phyloP scores from a whole-genome alignment of 2,888 invertebrate species.

The Lysandra coridon region DNA sequence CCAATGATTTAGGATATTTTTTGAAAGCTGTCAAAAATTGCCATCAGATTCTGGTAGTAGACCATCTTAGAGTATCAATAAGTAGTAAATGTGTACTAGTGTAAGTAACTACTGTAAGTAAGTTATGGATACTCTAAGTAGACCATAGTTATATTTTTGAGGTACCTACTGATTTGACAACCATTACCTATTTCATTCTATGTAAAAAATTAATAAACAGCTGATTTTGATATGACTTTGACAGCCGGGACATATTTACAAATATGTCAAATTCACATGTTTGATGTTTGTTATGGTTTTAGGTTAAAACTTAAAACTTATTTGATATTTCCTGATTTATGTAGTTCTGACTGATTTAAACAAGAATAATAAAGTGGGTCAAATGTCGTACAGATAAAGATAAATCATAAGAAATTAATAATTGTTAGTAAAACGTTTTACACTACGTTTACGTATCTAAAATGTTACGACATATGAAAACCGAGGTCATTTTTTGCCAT shows the following conservation, averaged over 20 bases:
- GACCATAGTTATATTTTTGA: no score
- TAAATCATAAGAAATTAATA: slow-evolving; percentile 49
- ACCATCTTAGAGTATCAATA: no score
- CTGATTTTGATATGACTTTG: slow-evolving; percentile 12
- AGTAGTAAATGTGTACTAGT: no score
- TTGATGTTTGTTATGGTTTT: background rate
- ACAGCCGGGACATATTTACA: slow-evolving; percentile 28
- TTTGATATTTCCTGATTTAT: slow-evolving; percentile 43
- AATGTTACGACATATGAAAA: slow-evolving; percentile 23
- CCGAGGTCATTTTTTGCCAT: slow-evolving; percentile 40
- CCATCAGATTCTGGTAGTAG: no score
- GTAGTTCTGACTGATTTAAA: slow-evolving; percentile 46
- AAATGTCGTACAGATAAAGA: slow-evolving; percentile 54
- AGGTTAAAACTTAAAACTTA: slow-evolving; percentile 29
- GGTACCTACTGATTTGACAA: no score
- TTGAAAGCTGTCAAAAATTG: no score
- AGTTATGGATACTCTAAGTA: no score
- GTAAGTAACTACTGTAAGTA: no score
- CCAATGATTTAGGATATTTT: no score
- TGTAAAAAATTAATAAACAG: background rate
- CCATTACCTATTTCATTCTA: no score
- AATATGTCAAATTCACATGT: slow-evolving; percentile 32
- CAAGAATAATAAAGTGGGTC: slow-evolving; percentile 54
- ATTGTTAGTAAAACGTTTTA: slow-evolving; percentile 37
- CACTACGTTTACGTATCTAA: background rate